Percentiles rank a stretch among this genome's conserved stretches.
Conservation (phyloP, 2,888 invertebrate species). For the Geotrupes spiniger region DNA sequence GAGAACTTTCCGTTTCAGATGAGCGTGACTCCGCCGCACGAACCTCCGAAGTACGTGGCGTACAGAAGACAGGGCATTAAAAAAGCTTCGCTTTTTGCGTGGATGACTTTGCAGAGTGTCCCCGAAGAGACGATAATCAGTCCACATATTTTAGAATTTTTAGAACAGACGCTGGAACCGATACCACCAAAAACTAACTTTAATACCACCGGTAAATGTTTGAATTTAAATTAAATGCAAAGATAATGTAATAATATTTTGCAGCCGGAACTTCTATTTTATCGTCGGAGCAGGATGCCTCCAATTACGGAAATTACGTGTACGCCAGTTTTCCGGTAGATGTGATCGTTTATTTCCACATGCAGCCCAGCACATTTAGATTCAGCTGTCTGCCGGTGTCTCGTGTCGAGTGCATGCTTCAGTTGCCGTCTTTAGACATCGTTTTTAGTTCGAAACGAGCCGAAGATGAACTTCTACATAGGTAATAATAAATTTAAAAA, state of each 20-base stretch:
- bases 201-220: constrained; percentile 34
- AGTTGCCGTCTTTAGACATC: constrained; percentile 94
- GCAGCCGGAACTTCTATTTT: constrained; percentile 24
- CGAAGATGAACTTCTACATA: constrained; percentile 61
- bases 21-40: constrained; percentile 28
- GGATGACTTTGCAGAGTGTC: constrained; percentile 95
- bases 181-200: constrained; percentile 65
- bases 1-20: constrained; percentile 27
- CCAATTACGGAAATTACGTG: constrained; percentile 73
- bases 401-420: constrained; percentile 91
- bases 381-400: constrained; percentile 96
- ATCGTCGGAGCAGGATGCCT: constrained; percentile 53
- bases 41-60: constrained; percentile 21
- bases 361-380: constrained; percentile 94
- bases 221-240: neutral
- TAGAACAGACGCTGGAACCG: constrained; percentile 95
- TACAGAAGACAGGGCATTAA: constrained; percentile 66
- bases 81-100: constrained; percentile 87
- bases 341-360: constrained; percentile 97
- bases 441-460: constrained; percentile 93
- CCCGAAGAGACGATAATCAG: constrained; percentile 97
- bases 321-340: constrained; percentile 97
- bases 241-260: neutral
- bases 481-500: constrained; percentile 16
- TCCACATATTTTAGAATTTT: constrained; percentile 93